Percentiles rank a stretch among this genome's conserved stretches.
Conservation (phyloP, 2,113 vertebrate species). For the Sciurus niger region DNA sequence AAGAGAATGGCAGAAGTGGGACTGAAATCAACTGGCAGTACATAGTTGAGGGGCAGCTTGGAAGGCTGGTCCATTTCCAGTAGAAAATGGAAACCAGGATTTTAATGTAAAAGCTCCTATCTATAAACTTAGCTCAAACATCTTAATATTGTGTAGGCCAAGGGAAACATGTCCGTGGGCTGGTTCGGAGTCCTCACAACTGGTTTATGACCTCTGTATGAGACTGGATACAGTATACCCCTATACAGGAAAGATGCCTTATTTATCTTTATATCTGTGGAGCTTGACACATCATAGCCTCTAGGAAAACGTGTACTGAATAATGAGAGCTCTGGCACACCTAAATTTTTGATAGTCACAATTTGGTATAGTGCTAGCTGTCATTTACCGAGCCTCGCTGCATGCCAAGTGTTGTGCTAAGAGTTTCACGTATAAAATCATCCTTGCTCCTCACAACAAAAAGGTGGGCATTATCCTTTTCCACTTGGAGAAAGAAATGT, state of each 20-base stretch:
- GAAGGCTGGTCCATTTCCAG: background rate
- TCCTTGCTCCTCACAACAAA: background rate
- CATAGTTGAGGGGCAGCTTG: background rate
- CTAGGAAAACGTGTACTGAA: background rate
- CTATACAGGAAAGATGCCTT: background rate
- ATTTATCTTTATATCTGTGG: background rate
- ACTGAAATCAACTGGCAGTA: background rate
- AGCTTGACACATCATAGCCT: background rate
- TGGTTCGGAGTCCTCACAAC: background rate
- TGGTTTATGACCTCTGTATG: background rate
- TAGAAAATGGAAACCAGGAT: background rate
- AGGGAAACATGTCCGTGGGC: background rate
- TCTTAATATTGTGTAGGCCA: background rate
- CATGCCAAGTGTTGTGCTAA: background rate
- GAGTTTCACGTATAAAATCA: background rate
- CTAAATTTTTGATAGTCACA: background rate
- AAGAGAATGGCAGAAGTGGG: background rate
- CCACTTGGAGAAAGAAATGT: background rate
- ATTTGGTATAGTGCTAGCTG: background rate
- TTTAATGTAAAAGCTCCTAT: slow-evolving; percentile 30
- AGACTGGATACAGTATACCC: background rate
- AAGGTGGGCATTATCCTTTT: background rate
- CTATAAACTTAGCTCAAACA: background rate
- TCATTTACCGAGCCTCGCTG: background rate
- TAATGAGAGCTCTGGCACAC: background rate